Evolutionary conservation across 2,113 vertebrate species (phyloP).

Genomic region (Bos taurus): ARS-UCD2.0 NC_037357.1:32606501-32607000

Average conservation of each 20-base stretch:
- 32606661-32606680: neutral
- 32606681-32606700: neutral
- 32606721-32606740: neutral
- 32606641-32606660: neutral
- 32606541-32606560: neutral
- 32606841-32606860: neutral
- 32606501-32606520: neutral
- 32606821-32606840: neutral
- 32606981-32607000: neutral
- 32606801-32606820: neutral
- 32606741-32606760: neutral
- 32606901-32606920: neutral
- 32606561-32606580: neutral
- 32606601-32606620: neutral
- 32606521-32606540: neutral
- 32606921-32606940: neutral
- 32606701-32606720: neutral
- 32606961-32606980: neutral
- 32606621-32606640: no score
- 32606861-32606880: neutral
- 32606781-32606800: neutral
- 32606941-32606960: neutral
- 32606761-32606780: neutral
- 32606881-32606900: neutral
- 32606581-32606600: neutral